A percentile compares a stretch with the other conserved stretches of the same genome.
These are phyloP conservation scores for Diorhabda carinulata DNA, from an alignment of 1,140 invertebrate species.

Conservation along the genomic window DNA sequence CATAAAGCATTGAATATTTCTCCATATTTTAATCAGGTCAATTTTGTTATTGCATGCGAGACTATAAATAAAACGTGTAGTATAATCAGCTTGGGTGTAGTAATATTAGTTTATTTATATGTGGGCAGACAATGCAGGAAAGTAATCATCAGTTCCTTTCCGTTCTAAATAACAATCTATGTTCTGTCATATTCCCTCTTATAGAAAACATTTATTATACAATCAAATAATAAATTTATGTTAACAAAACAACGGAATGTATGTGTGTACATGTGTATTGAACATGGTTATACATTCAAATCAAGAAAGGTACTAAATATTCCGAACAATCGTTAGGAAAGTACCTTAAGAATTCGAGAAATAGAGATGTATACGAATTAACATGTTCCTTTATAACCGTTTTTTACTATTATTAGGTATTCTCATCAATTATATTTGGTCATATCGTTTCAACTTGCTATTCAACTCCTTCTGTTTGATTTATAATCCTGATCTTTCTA, in stretches of 20 bases:
- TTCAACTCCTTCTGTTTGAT: slow-evolving; percentile 11
- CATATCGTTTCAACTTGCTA: slow-evolving; percentile 13
- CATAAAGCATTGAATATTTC: too few relatives aligned
- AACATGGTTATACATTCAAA: neutral
- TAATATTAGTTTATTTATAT: neutral
- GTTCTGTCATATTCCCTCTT: neutral
- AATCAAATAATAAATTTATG: neutral
- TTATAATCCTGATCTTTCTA: slow-evolving; percentile 14
- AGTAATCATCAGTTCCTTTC: neutral
- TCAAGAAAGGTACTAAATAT: slow-evolving; percentile 1
- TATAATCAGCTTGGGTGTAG: too few relatives aligned
- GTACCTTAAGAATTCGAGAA: too few relatives aligned
- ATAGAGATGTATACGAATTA: too few relatives aligned
- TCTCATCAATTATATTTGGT: neutral
- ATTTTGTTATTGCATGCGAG: too few relatives aligned
- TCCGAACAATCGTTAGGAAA: neutral
- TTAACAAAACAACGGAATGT: slow-evolving; percentile 1
- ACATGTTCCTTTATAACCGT: too few relatives aligned
- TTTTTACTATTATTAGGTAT: neutral
- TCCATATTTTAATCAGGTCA: too few relatives aligned
- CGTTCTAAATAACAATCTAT: neutral
- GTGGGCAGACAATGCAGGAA: neutral
- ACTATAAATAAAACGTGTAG: too few relatives aligned
- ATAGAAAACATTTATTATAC: neutral
- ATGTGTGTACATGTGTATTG: neutral